Base-by-base conservation (phyloP, 2,113 vertebrate genomes). In the Ceyx melanurus region DNA sequence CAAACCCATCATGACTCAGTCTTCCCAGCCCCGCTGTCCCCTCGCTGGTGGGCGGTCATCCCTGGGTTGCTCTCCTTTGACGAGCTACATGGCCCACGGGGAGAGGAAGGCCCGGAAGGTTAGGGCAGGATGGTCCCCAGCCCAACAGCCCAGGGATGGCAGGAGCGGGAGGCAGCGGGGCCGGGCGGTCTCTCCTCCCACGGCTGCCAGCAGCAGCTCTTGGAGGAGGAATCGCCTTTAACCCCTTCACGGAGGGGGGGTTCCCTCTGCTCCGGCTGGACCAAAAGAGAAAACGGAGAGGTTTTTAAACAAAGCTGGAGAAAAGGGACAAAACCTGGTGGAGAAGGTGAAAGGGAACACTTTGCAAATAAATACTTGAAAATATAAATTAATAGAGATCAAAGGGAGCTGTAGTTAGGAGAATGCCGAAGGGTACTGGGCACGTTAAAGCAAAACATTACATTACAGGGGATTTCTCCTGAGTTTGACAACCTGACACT, bases 161-260 rank as follows among this genome's bases (percentile, higher is more conserved):
- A 54, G 56, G 56, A n/a, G 56, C 23, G 51, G 81, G 33, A 58
- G 80, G 37, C 57, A 45, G 81, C 33, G 40, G 62, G 74, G 94
- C 82, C 58, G 70, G 73, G 91, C 88, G 86, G 65, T 31, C 91
- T 75, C 83, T 83, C 95, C 90, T 82, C 91, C 81, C 91, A n/a
- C 74, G n/a, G 73, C 85, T 50, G 48, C 48, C 48, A 50, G 48
- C 97, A 88, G 93, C 93, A 79, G 96, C 68, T 89, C 97, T 92
- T 64, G 74, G 86, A 94, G 70, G 92, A 88, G 94, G 89, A 46
- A 96, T 89, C 82, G 82, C 93, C 95, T 94, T 97, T 97, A 97
- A 97, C 98, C 96, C 96, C 70, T 87, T 76, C 37, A 10, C 17
- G 93, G 81, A 56, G 42, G 29, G 16, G 28, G 16, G 35, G 33